Conservation (phyloP, 2,113 vertebrate species). For the Pteronura brasiliensis region DNA sequence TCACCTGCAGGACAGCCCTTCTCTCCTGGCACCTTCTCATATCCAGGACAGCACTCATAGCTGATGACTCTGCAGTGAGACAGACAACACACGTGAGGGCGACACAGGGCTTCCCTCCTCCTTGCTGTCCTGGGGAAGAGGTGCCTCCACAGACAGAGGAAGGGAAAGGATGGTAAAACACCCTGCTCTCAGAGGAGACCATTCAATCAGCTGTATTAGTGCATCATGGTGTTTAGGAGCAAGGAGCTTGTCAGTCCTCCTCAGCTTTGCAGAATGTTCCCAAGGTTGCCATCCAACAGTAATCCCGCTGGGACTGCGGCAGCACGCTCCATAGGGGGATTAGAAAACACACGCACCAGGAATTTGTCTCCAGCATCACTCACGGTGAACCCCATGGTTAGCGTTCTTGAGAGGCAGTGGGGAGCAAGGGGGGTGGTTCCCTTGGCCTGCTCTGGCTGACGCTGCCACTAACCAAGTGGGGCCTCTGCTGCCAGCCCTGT, state of each 20-base stretch:
- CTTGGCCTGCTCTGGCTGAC: background rate
- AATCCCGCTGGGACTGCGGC: rapidly evolving
- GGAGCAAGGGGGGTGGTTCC: background rate
- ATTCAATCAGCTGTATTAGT: background rate
- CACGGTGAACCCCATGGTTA: rapidly evolving
- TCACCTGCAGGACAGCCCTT: slow-evolving; percentile 97
- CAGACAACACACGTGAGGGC: slow-evolving; percentile 32
- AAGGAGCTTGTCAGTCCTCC: background rate
- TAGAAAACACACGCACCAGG: background rate
- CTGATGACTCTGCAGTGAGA: slow-evolving; percentile 90
- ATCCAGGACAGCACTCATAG: slow-evolving; percentile 98
- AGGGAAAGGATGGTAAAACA: rapidly evolving
- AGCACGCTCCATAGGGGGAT: background rate
- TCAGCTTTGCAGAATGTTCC: background rate
- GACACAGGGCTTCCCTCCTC: background rate
- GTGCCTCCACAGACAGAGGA: background rate
- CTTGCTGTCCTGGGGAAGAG: rapidly evolving
- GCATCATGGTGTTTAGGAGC: background rate
- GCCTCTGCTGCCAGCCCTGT: too few species aligned
- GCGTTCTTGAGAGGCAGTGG: background rate
- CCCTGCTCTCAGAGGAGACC: background rate
- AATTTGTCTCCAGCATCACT: background rate
- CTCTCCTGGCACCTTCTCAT: slow-evolving; percentile 94
- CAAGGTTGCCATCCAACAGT: rapidly evolving
- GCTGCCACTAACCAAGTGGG: background rate